Conservation (phyloP, 2,888 invertebrate genomes). For the Melieria omissa region DNA sequence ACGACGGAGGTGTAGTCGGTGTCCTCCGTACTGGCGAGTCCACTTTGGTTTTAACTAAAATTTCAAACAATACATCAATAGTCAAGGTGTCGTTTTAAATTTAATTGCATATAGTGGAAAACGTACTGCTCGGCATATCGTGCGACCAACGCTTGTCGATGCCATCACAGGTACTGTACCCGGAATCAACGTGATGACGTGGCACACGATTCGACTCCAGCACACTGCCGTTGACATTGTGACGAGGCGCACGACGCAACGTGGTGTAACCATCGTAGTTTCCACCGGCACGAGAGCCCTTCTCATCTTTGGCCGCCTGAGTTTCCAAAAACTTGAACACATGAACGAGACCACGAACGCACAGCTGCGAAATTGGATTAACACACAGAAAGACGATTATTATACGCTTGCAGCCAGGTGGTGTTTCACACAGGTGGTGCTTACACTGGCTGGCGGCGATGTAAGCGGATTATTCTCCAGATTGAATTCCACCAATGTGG, state of each 20-base stretch:
- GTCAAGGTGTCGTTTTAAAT: constrained; percentile 17
- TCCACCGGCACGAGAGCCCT: constrained; percentile 62
- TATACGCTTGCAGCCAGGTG: too few relatives aligned
- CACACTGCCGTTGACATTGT: constrained; percentile 59
- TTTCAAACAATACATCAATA: constrained; percentile 24
- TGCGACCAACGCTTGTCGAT: constrained; percentile 87
- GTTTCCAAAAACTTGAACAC: constrained; percentile 94
- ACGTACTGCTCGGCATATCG: constrained; percentile 69
- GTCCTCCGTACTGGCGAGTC: constrained; percentile 57
- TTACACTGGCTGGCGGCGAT: constrained; percentile 92
- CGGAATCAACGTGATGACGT: constrained; percentile 85
- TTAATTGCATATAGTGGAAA: neutral
- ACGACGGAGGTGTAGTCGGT: constrained; percentile 52
- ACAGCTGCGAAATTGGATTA: constrained; percentile 63
- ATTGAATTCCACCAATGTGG: constrained; percentile 81
- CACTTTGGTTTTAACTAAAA: constrained; percentile 47
- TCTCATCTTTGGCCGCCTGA: constrained; percentile 79
- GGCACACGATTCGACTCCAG: constrained; percentile 58
- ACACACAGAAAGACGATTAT: too few relatives aligned
- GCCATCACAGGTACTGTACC: constrained; percentile 88
- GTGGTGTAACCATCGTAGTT: constrained; percentile 66
- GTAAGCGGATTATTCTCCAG: constrained; percentile 91
- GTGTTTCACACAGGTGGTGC: constrained; percentile 72
- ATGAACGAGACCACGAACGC: constrained; percentile 92
- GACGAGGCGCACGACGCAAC: constrained; percentile 61